Base-by-base conservation (phyloP, 2,113 vertebrate genomes). In the Climacteris rufus region DNA sequence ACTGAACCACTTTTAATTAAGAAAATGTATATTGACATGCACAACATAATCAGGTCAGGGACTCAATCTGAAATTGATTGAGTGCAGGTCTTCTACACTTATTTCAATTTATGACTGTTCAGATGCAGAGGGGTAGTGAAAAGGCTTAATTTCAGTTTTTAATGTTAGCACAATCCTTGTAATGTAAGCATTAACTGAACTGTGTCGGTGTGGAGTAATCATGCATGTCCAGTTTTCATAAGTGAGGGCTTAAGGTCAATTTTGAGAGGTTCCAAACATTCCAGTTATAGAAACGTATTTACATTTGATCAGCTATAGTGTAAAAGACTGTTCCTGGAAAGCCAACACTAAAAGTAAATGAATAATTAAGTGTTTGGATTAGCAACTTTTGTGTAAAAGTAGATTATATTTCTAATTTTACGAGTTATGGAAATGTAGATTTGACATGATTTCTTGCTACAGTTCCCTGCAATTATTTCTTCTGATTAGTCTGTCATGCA, bases 111-210 rank as follows among this genome's bases (percentile, higher is more conserved):
- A 94, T 94, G 94, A 97, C 79, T 93, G 97, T 94, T 96, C 96
- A 90, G 87, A 96, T 76, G 61, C 72, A 95, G 97, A 97, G 78
- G 83, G 85, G 91, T 60, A 87, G 93, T 86, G 92, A 98, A 97
- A 98, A 97, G 87, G 87, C 97, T 98, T 98, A 93, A 98, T 98
- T 98, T 98, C 95, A 77, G 42, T 87, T 86, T 88, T 87, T 93
- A 96, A 80, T 97, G 94, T 97, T 97, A 97, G 94, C 93, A 92
- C 91, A 90, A 81, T 93, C 84, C 77, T 96, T 95, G 92, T 94
- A 96, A 97, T 97, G 94, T 91, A 92, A 97, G 95, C 84, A 90
- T 95, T 98, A 98, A 97, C 97, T 98, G 98, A 97, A 98, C 76
- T 13, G 64, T 92, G 90, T 90, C 30, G 27, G 56, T 11, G 35